Evolutionary conservation across 2,797 vertebrate genomes (phyloP), one percentile per base, ranked within the genome.

Genomic region (Trachurus trachurus): DNA sequence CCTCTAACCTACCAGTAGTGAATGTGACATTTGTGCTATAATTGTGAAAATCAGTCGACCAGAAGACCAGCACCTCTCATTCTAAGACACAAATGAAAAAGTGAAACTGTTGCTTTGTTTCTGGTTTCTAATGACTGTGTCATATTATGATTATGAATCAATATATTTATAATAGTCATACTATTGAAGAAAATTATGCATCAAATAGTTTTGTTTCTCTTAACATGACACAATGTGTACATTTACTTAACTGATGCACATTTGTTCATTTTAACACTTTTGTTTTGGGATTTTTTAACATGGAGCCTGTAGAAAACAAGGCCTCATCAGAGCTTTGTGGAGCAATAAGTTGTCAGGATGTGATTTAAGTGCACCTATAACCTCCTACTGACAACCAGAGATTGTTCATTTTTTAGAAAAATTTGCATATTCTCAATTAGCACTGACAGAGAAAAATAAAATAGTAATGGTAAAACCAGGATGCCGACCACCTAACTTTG

Each of bases 71-170:
- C 16, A 44, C 26, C 45, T 75, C 52, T 58, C 22, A 62, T n/a
- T 62, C 71, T 67, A 22, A 45, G 7, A 78, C 57, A 37, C 34
- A 44, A 71, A 61, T 74, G 34, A 54, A 81, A 31, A 74, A 79
- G 70, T 78, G 79, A 84, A 82, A 80, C 31, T 44, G 19, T 58
- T 57, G 29, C 64, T 73, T n/a, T 73, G 67, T 63, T 84, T 75
- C 76, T 72, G 67, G 45, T 73, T 72, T 75, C 71, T 22, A 70
- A 16, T 44, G 21, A 60, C 19, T 76, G 4, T 59, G 68, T 66
- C 39, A 68, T 19, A 42, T n/a, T 2, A 56, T 54, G 29, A 42
- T n/a, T 2, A 56, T 54, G 29, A 66, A 6, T 22, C 10, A 60
- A 65, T 9, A 39, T n/a, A 58, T 8, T 53, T 5, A 57, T 58